A percentile compares a stretch with the other conserved stretches of the same genome.
These are phyloP conservation scores for Tamandua tetradactyla DNA, from an alignment of 2,797 vertebrate species.

Conservation along the genomic window DNA sequence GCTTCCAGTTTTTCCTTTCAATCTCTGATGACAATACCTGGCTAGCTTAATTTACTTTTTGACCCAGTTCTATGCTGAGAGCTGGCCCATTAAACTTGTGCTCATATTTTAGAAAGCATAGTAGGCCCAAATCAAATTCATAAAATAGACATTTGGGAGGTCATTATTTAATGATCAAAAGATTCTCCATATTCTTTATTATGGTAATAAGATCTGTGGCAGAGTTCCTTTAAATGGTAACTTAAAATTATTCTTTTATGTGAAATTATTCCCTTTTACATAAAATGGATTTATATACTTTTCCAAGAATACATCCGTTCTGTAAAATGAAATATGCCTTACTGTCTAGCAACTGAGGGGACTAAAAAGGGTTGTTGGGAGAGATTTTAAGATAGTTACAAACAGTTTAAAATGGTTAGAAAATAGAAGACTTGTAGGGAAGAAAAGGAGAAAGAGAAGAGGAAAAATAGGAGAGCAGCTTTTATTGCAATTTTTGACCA, in stretches of 20 bases:
- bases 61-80: slow-evolving; percentile 44
- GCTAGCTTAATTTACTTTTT: slow-evolving; percentile 56
- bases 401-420: not conserved
- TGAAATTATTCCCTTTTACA: slow-evolving; percentile 8
- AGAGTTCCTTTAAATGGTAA: slow-evolving; percentile 42
- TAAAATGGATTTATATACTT: slow-evolving; percentile 34
- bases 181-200: not conserved
- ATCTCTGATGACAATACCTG: not conserved
- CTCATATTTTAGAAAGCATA: not conserved
- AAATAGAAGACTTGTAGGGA: not conserved
- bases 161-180: slow-evolving; percentile 36
- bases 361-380: not conserved
- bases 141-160: slow-evolving; percentile 46
- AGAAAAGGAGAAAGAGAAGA: not conserved
- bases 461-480: not conserved
- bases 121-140: slow-evolving; percentile 18
- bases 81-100: slow-evolving; percentile 5
- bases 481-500: not conserved
- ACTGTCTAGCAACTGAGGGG: not conserved
- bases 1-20: slow-evolving; percentile 33
- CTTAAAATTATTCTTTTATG: slow-evolving; percentile 20
- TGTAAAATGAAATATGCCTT: slow-evolving; percentile 5
- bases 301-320: slow-evolving; percentile 13
- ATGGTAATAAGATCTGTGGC: not conserved
- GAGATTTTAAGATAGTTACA: not conserved